phyloP scores from a whole-genome alignment of 2,888 invertebrate species.

The Chrysomela aeneicollis region DNA sequence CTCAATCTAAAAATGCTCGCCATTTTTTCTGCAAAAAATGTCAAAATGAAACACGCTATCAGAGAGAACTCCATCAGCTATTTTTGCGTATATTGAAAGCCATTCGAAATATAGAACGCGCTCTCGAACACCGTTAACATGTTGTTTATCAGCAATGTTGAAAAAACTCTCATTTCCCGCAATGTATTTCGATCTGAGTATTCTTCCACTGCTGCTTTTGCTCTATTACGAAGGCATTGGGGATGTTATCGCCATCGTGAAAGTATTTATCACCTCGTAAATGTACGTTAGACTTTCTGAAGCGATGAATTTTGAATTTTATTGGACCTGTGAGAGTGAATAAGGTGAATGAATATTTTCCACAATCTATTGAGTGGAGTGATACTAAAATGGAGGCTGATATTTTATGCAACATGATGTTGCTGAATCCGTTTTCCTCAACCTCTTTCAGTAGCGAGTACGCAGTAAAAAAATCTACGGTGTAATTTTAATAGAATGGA shows the following conservation, averaged over 20 bases:
- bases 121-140: neutral
- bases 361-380: slow-evolving; percentile 3
- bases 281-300: slow-evolving; percentile 20
- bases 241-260: slow-evolving; percentile 13
- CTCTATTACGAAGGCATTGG: slow-evolving; percentile 4
- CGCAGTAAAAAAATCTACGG: too few relatives aligned
- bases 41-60: too few relatives aligned
- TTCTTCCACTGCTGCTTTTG: neutral
- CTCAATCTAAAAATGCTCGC: too few relatives aligned
- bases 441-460: too few relatives aligned
- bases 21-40: neutral
- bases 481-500: too few relatives aligned
- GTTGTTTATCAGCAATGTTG: neutral
- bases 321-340: slow-evolving; percentile 9
- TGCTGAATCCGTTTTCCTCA: too few relatives aligned
- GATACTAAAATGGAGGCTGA: neutral
- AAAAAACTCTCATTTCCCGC: neutral
- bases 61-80: neutral
- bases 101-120: too few relatives aligned
- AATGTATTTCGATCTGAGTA: neutral
- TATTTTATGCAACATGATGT: too few relatives aligned
- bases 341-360: slow-evolving; percentile 11
- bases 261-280: slow-evolving; percentile 19
- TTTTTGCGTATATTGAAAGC: neutral
- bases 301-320: slow-evolving; percentile 22